Conservation (phyloP, 2,888 invertebrate genomes). For the Platycheirus rosarum region DNA sequence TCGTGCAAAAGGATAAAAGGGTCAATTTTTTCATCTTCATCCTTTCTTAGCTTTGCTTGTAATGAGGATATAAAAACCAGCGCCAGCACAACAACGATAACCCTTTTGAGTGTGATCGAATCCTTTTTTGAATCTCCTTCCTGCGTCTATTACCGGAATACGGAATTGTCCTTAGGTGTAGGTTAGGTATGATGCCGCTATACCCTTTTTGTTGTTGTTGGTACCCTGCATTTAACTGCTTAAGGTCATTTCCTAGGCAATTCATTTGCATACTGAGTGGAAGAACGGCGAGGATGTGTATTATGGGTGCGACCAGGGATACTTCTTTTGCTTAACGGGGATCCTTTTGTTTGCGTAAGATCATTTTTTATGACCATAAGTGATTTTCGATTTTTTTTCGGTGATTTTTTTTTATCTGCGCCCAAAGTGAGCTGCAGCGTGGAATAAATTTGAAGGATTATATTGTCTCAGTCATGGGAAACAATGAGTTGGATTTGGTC, state of each 20-base stretch:
- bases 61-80: slow-evolving; percentile 74
- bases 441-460: slow-evolving; percentile 75
- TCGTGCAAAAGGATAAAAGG: slow-evolving; percentile 58
- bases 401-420: slow-evolving; percentile 43
- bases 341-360: slow-evolving; percentile 69
- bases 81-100: slow-evolving; percentile 32
- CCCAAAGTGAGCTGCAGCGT: slow-evolving; percentile 70
- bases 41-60: slow-evolving; percentile 41
- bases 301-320: slow-evolving; percentile 54
- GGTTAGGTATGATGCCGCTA: slow-evolving; percentile 31
- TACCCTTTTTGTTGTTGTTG: slow-evolving; percentile 47
- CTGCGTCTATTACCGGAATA: slow-evolving; percentile 30
- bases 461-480: slow-evolving; percentile 72
- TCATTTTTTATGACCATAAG: slow-evolving; percentile 75
- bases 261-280: slow-evolving; percentile 67
- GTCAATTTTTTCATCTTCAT: slow-evolving; percentile 61
- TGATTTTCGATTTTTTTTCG: slow-evolving; percentile 66
- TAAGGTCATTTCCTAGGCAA: slow-evolving; percentile 67
- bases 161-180: slow-evolving; percentile 49
- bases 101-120: slow-evolving; percentile 50
- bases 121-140: slow-evolving; percentile 47
- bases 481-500: slow-evolving; percentile 56
- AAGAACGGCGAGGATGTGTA: slow-evolving; percentile 29
- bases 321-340: slow-evolving; percentile 58
- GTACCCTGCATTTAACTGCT: slow-evolving; percentile 63